These are phyloP conservation scores for Volucella inflata DNA, from an alignment of 2,888 invertebrate genomes.

Conservation along the genomic window DNA sequence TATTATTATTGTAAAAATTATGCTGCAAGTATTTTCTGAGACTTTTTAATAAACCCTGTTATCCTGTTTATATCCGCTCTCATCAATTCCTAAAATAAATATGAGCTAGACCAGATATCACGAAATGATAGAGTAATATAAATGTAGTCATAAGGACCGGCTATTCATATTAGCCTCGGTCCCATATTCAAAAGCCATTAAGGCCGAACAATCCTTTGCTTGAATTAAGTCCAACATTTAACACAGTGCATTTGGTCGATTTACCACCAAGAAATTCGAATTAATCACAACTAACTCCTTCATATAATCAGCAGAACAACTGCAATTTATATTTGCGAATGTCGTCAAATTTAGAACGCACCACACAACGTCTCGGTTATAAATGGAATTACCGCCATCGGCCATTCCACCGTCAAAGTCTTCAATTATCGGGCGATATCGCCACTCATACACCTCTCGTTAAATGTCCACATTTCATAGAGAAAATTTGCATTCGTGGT, in stretches of 20 bases:
- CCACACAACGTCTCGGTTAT: conserved; percentile 36
- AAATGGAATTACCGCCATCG: conserved; percentile 30
- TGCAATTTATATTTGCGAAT: conserved; percentile 56
- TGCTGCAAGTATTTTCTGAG: too few relatives aligned
- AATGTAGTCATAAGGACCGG: too few relatives aligned
- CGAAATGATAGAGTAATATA: too few relatives aligned
- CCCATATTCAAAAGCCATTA: too few relatives aligned
- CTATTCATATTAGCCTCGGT: too few relatives aligned
- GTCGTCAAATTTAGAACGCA: conserved; percentile 71
- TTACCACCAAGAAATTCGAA: conserved; percentile 21
- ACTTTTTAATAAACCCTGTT: too few relatives aligned
- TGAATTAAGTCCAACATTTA: background rate
- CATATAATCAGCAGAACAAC: conserved; percentile 17
- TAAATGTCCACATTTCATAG: conserved; percentile 71
- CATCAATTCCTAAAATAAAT: too few relatives aligned
- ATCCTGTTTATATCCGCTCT: too few relatives aligned
- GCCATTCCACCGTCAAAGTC: conserved; percentile 5
- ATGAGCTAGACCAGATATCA: too few relatives aligned
- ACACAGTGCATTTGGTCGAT: background rate
- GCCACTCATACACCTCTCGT: conserved; percentile 66
- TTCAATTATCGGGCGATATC: conserved; percentile 59
- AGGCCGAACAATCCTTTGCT: too few relatives aligned
- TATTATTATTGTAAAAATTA: too few relatives aligned
- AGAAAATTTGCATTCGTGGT: conserved; percentile 76
- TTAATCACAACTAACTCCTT: conserved; percentile 58